These are phyloP conservation scores for Alca torda DNA, from an alignment of 2,797 vertebrate species.

Conservation along the genomic window DNA sequence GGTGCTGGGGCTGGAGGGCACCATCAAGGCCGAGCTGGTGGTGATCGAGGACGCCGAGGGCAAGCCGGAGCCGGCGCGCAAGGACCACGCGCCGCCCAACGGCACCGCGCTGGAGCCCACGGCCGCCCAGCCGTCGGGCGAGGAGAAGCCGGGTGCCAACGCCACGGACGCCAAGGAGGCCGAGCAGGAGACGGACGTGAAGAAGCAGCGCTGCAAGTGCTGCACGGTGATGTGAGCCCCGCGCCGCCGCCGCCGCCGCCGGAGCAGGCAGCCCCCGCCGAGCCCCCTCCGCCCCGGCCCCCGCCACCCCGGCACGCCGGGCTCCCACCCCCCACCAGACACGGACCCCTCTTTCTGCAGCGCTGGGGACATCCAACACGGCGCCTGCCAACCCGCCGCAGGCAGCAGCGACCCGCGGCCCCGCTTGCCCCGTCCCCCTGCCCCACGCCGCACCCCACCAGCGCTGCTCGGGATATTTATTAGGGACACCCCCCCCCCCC, in stretches of 20 bases:
- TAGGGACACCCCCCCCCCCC: neutral
- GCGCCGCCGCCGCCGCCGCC: neutral
- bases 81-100: constrained; percentile 82
- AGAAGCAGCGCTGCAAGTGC: constrained; percentile 94
- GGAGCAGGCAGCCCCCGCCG: neutral
- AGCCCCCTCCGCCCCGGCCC: constrained; percentile 17
- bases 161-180: constrained; percentile 71
- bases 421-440: neutral
- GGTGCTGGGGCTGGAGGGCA: constrained; percentile 89
- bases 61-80: constrained; percentile 61
- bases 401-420: neutral
- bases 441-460: neutral
- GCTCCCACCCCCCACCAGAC: neutral
- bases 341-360: neutral
- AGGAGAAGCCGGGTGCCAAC: constrained; percentile 71
- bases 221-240: constrained; percentile 91
- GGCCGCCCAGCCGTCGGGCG: neutral
- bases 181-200: constrained; percentile 83
- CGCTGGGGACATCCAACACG: neutral
- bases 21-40: constrained; percentile 91
- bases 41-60: constrained; percentile 83
- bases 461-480: constrained; percentile 46
- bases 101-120: constrained; percentile 80
- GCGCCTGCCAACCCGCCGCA: neutral
- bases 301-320: neutral